Percentiles rank a stretch among this genome's conserved stretches.
Conservation (phyloP, 2,888 invertebrate genomes). For the Trichogramma dendrolimi region DNA sequence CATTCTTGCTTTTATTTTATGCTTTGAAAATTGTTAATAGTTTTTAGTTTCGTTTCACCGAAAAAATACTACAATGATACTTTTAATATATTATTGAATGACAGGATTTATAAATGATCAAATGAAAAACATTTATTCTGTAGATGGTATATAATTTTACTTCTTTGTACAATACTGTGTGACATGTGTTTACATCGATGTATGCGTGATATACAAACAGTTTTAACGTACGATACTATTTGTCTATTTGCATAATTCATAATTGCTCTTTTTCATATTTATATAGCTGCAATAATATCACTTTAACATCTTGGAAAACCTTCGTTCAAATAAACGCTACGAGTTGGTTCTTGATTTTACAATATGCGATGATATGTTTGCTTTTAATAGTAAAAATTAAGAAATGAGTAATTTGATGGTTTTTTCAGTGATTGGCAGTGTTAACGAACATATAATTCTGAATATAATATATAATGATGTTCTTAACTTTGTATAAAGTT, state of each 20-base stretch:
- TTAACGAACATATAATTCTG: constrained; percentile 21
- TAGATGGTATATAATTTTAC: constrained; percentile 27
- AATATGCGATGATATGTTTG: constrained; percentile 34
- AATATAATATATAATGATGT: constrained; percentile 20
- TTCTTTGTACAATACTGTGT: constrained; percentile 32
- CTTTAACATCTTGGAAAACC: constrained; percentile 9
- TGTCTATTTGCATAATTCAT: constrained; percentile 29
- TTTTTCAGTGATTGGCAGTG: constrained; percentile 8
- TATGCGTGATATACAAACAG: constrained; percentile 34
- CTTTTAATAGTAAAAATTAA: constrained; percentile 39
- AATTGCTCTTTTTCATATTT: constrained; percentile 24
- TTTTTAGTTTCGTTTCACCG: too few species aligned
- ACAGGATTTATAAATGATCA: too few species aligned
- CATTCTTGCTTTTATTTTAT: too few species aligned
- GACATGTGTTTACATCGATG: constrained; percentile 36
- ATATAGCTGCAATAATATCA: constrained; percentile 17
- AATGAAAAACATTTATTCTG: too few species aligned
- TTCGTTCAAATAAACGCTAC: constrained; percentile 12
- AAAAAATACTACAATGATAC: too few species aligned
- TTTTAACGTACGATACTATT: constrained; percentile 35
- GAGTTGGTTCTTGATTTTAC: constrained; percentile 7
- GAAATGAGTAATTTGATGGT: constrained; percentile 31
- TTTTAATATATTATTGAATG: too few species aligned
- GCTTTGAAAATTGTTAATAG: too few species aligned
- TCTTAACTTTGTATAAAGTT: constrained; percentile 13